Evolutionary conservation across 92 coral and sea anemone genomes (phyloP).

Genomic region (Umimayanthus chanpuru): DNA sequence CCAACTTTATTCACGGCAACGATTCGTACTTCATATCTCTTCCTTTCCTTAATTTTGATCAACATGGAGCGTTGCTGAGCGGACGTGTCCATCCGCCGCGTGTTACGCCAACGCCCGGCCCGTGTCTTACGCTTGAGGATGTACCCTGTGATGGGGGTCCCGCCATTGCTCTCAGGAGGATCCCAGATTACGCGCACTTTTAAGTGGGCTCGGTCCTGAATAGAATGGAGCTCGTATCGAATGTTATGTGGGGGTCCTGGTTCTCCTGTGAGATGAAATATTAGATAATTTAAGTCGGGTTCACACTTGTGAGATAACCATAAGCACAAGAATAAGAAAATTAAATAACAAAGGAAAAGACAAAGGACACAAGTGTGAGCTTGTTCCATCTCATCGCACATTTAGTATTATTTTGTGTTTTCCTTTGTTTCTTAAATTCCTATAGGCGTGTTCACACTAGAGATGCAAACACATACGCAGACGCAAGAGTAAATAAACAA

Average conservation of each 20-base stretch:
- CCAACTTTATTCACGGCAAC: constrained; percentile 40
- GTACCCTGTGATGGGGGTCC: constrained; percentile 40
- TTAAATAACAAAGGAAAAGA: too few relatives aligned
- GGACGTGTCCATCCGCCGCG: constrained; percentile 27
- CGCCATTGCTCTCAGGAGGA: constrained; percentile 21
- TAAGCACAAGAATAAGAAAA: too few relatives aligned
- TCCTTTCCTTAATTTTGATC: constrained; percentile 33
- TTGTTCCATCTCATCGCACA: too few relatives aligned
- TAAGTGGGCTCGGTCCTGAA: constrained; percentile 32
- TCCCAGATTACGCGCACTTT: constrained; percentile 37
- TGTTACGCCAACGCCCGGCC: constrained; percentile 29
- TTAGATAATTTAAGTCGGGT: too few relatives aligned
- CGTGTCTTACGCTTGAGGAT: constrained; percentile 40
- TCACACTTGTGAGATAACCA: too few relatives aligned
- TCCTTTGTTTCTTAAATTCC: too few relatives aligned
- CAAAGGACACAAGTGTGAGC: too few relatives aligned
- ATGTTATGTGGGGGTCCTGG: constrained; percentile 19
- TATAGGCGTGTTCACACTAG: too few relatives aligned
- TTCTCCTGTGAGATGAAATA: background rate
- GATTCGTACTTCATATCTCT: constrained; percentile 33
- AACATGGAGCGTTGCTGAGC: constrained; percentile 40
- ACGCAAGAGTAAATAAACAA: too few relatives aligned
- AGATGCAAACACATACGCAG: too few relatives aligned
- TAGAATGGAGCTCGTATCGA: constrained; percentile 35
- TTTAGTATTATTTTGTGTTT: too few relatives aligned